Evolutionary conservation across 2,113 vertebrate species (phyloP).

Genomic region (Promerops cafer): DNA sequence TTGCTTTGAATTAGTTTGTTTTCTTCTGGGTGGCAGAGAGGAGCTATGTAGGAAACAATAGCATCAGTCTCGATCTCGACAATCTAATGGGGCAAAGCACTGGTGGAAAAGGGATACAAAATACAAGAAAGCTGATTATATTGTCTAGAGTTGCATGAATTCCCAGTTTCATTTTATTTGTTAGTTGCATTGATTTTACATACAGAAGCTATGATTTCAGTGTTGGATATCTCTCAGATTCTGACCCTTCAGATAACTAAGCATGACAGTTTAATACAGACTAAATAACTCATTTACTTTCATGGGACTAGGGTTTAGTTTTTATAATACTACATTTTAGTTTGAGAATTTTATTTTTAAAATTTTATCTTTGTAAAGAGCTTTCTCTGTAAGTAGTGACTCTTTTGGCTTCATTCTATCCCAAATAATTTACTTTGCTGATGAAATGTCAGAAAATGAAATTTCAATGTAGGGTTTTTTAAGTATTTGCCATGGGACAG

Average conservation of each 20-base stretch:
- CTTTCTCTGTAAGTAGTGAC: background rate
- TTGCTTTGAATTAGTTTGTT: slow-evolving; percentile 20
- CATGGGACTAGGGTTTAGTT: background rate
- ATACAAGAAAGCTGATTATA: background rate
- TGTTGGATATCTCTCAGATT: background rate
- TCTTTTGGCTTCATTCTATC: background rate
- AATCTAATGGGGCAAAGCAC: background rate
- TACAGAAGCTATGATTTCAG: background rate
- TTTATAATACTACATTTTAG: background rate
- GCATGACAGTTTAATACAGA: background rate
- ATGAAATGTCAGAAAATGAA: background rate
- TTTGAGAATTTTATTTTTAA: background rate
- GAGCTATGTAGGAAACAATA: background rate
- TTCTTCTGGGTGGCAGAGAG: background rate
- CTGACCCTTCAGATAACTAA: background rate
- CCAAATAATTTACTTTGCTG: background rate
- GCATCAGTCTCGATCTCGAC: background rate
- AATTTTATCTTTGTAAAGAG: background rate
- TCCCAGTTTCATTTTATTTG: background rate
- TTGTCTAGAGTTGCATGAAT: background rate
- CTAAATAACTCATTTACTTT: background rate
- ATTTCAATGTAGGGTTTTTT: background rate
- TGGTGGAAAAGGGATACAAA: background rate
- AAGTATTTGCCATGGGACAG: background rate
- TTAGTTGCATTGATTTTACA: background rate